Evolutionary conservation across 2,888 invertebrate genomes (phyloP).

Genomic region (Amphiduros pacificus): DNA sequence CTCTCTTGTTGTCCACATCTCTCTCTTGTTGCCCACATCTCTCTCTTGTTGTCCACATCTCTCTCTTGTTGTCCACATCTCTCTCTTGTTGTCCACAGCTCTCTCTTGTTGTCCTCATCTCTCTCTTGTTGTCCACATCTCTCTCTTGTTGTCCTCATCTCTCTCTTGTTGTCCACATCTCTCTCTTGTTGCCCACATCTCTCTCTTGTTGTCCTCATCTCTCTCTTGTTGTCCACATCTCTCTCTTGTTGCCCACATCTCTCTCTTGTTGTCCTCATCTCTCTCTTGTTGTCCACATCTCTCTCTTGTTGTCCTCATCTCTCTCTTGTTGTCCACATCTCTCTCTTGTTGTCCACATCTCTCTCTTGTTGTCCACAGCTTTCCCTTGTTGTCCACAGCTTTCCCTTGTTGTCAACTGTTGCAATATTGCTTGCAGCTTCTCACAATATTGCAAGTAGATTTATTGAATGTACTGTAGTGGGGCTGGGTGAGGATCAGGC

Average conservation of each 20-base stretch:
- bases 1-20: too few relatives aligned
- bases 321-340: not conserved
- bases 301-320: not conserved
- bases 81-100: not conserved
- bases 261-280: not conserved
- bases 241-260: not conserved
- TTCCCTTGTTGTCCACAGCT: not conserved
- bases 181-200: not conserved
- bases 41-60: too few relatives aligned
- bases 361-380: not conserved
- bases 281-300: not conserved
- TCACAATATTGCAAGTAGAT: too few relatives aligned
- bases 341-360: not conserved
- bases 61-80: not conserved
- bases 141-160: not conserved
- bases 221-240: not conserved
- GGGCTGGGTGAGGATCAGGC: too few relatives aligned
- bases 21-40: too few relatives aligned
- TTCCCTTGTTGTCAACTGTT: too few relatives aligned
- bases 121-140: not conserved
- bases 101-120: not conserved
- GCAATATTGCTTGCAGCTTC: too few relatives aligned
- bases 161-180: not conserved
- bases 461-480: too few relatives aligned
- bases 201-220: not conserved